Evolutionary conservation across 2,113 vertebrate genomes (phyloP).

Genomic region (Eolophus roseicapilla): DNA sequence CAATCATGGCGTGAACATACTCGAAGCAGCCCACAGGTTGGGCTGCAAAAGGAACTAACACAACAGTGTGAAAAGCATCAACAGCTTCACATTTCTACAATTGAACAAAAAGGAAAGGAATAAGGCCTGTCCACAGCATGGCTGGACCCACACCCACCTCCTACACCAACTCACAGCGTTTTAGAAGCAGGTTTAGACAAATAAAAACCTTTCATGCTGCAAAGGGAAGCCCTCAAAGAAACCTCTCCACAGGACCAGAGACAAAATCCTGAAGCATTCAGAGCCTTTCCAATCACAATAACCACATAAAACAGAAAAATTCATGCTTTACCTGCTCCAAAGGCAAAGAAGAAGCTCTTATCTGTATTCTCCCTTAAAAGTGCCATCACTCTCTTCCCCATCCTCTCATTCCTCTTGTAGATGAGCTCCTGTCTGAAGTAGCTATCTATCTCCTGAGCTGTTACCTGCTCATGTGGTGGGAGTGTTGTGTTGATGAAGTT

Average conservation of each 20-base stretch:
- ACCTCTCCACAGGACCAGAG: not conserved
- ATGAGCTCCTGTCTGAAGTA: constrained; percentile 99
- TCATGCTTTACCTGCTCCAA: constrained; percentile 87
- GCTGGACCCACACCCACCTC: not conserved
- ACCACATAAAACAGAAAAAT: not conserved
- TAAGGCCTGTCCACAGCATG: not conserved
- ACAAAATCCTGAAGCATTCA: not conserved
- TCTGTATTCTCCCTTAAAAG: constrained; percentile 87
- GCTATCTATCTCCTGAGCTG: constrained; percentile 94
- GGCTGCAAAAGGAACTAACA: not conserved
- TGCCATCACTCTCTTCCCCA: constrained; percentile 89
- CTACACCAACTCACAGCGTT: not conserved
- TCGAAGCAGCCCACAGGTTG: not conserved
- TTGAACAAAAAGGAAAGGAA: not conserved
- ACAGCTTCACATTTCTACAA: not conserved
- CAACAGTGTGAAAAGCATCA: accelerated
- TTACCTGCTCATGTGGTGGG: constrained; percentile 88
- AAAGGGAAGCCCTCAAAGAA: not conserved
- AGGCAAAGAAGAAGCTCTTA: constrained; percentile 96
- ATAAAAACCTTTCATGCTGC: not conserved
- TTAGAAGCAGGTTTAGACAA: not conserved
- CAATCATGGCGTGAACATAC: accelerated
- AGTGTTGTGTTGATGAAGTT: constrained; percentile 97
- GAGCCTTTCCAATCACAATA: not conserved
- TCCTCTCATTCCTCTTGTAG: constrained; percentile 97